phyloP scores from a whole-genome alignment of 2,888 invertebrate genomes.

The Scaptomyza reducta region DNA sequence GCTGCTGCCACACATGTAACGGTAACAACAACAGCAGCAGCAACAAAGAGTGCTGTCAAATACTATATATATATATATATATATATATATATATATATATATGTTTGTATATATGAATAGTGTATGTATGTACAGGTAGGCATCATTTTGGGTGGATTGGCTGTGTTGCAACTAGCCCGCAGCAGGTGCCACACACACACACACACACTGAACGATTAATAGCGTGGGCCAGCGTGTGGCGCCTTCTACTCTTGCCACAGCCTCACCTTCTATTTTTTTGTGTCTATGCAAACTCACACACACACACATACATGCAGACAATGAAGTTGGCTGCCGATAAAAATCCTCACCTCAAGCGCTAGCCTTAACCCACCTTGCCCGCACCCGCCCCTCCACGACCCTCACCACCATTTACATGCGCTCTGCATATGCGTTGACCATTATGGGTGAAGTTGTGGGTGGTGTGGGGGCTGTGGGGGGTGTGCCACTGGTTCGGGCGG shows the following conservation, averaged over 20 bases:
- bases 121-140: slow-evolving; percentile 6
- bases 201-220: slow-evolving; percentile 58
- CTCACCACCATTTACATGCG: neutral
- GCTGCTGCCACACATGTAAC: slow-evolving; percentile 24
- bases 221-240: slow-evolving; percentile 42
- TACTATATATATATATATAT: slow-evolving; percentile 3
- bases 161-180: slow-evolving; percentile 31
- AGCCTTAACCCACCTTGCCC: slow-evolving; percentile 42
- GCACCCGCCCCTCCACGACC: neutral
- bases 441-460: slow-evolving; percentile 4
- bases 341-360: slow-evolving; percentile 60
- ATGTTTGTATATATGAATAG: neutral
- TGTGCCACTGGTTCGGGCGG: slow-evolving; percentile 11
- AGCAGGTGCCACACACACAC: slow-evolving; percentile 63
- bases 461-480: neutral
- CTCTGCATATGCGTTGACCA: slow-evolving; percentile 56
- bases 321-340: slow-evolving; percentile 66
- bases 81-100: neutral
- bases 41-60: slow-evolving; percentile 3
- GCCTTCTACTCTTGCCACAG: slow-evolving; percentile 27
- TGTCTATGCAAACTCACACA: slow-evolving; percentile 50
- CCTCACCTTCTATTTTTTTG: slow-evolving; percentile 36
- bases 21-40: neutral
- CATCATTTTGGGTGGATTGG: slow-evolving; percentile 30
- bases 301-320: slow-evolving; percentile 26